phyloP scores from a whole-genome alignment of 2,113 vertebrate species.

The Ahaetulla prasina region DNA sequence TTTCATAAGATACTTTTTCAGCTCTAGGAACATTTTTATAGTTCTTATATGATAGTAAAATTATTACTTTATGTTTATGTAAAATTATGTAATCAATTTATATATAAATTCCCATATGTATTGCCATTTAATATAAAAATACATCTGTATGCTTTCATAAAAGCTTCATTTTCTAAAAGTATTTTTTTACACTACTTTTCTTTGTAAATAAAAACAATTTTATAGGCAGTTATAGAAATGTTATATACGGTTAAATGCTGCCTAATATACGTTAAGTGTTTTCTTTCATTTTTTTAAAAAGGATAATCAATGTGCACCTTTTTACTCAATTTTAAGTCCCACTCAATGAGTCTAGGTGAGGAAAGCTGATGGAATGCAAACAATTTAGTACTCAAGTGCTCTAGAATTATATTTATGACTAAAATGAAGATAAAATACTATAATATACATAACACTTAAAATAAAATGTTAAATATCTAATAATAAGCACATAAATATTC shows the following conservation, averaged over 20 bases:
- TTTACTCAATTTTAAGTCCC: background rate
- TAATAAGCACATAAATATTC: background rate
- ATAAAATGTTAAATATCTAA: background rate
- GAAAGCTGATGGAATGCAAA: background rate
- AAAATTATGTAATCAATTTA: background rate
- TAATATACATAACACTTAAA: background rate
- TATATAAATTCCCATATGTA: background rate
- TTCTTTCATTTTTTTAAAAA: background rate
- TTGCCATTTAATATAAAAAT: background rate
- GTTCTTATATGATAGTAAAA: background rate
- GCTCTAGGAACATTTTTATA: constrained; percentile 11
- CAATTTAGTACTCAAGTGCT: background rate
- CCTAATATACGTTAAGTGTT: fast-evolving
- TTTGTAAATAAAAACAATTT: background rate
- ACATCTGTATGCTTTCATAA: background rate
- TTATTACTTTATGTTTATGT: background rate
- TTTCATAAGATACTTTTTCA: constrained; percentile 6
- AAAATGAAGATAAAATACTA: background rate
- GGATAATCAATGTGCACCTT: background rate
- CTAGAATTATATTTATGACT: background rate
- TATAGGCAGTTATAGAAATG: background rate
- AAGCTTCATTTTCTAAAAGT: background rate
- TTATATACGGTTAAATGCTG: no score
- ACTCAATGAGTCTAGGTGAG: background rate
- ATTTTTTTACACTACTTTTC: background rate